Percentiles rank a stretch among this genome's conserved stretches.
phyloP scores from a whole-genome alignment of 2,113 vertebrate species.

The Cebus imitator region DNA sequence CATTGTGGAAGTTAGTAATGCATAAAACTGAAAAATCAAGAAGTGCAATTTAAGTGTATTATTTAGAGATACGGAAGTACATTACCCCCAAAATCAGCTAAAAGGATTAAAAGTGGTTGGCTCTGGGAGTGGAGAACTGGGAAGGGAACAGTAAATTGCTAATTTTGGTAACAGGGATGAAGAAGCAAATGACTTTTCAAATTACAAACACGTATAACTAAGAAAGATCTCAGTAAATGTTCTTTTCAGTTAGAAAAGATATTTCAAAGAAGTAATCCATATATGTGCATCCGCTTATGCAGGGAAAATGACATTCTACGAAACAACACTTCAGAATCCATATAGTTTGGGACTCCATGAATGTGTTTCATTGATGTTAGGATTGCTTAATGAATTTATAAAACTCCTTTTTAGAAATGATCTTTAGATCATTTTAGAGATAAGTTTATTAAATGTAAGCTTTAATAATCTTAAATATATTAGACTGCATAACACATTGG shows the following conservation, averaged over 20 bases:
- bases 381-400: neutral
- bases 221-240: neutral
- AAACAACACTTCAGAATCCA: neutral
- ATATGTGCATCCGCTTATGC: neutral
- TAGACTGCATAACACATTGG: neutral
- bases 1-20: neutral
- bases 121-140: neutral
- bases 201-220: neutral
- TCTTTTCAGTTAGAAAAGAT: neutral
- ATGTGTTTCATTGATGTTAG: neutral
- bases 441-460: neutral
- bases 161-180: neutral
- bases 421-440: neutral
- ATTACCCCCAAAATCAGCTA: neutral
- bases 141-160: neutral
- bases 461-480: neutral
- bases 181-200: neutral
- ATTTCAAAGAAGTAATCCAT: conserved; percentile 14
- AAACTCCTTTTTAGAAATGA: neutral
- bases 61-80: neutral
- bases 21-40: neutral
- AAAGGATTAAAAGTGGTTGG: neutral
- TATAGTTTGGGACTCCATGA: neutral
- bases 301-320: neutral
- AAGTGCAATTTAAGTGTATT: neutral